Evolutionary conservation across 2,113 vertebrate species (phyloP).

Genomic region (Accipiter cooperii): DNA sequence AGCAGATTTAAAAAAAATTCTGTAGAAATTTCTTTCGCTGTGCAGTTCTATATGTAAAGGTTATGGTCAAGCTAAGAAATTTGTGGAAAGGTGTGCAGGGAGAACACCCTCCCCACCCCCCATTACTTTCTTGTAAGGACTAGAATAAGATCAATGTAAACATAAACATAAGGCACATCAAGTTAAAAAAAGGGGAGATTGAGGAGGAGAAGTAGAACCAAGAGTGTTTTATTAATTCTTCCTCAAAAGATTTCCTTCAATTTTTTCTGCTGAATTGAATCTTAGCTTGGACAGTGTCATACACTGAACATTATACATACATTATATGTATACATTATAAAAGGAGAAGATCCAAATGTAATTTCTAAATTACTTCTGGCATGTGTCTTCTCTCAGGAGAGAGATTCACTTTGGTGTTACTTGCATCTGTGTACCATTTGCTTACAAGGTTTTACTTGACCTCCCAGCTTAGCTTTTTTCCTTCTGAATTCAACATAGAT

Average conservation of each 20-base stretch:
- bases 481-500: not conserved
- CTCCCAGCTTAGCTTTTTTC: not conserved
- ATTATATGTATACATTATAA: not conserved
- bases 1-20: not conserved
- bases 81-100: fast-evolving
- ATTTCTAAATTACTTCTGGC: not conserved
- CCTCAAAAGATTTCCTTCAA: not conserved
- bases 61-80: not conserved
- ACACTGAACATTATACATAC: no score
- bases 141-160: not conserved
- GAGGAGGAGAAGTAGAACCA: not conserved
- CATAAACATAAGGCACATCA: not conserved
- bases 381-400: not conserved
- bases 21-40: not conserved
- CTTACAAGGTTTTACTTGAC: not conserved
- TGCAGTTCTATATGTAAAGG: not conserved
- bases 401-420: not conserved
- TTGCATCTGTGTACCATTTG: not conserved
- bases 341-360: not conserved
- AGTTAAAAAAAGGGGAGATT: not conserved
- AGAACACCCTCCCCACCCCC: not conserved
- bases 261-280: not conserved
- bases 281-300: not conserved
- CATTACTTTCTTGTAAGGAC: not conserved
- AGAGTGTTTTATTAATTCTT: not conserved